Evolutionary conservation across 2,888 invertebrate genomes (phyloP).

Genomic region (Globia sparganii): DNA sequence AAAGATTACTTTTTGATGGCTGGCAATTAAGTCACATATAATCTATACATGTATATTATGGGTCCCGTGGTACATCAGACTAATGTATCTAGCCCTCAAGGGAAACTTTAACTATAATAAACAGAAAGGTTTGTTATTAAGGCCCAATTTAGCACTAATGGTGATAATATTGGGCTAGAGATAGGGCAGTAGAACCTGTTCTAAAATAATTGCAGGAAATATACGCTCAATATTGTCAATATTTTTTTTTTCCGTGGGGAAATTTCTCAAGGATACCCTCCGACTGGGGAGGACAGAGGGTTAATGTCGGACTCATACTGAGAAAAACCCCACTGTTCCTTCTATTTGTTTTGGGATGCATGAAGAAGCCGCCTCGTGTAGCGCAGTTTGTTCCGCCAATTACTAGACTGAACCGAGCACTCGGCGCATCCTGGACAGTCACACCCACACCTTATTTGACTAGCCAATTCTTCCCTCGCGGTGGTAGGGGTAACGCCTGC

Average conservation of each 20-base stretch:
- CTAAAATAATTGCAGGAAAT: background rate
- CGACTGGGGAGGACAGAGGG: background rate
- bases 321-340: background rate
- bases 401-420: no score
- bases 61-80: background rate
- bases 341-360: no score
- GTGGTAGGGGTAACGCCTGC: no score
- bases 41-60: background rate
- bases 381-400: no score
- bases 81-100: conserved; percentile 29
- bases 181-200: background rate
- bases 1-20: background rate
- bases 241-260: background rate
- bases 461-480: no score
- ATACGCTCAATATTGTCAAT: background rate
- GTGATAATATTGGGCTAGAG: background rate
- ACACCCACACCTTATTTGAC: no score
- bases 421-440: no score
- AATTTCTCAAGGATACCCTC: background rate
- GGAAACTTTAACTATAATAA: conserved; percentile 21
- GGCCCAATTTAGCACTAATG: conserved; percentile 5
- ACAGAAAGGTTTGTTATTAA: conserved; percentile 16
- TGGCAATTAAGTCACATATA: conserved; percentile 10
- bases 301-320: background rate
- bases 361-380: no score